Base-by-base conservation (phyloP, 1,140 invertebrate genomes). In the Chelonus insularis region DNA sequence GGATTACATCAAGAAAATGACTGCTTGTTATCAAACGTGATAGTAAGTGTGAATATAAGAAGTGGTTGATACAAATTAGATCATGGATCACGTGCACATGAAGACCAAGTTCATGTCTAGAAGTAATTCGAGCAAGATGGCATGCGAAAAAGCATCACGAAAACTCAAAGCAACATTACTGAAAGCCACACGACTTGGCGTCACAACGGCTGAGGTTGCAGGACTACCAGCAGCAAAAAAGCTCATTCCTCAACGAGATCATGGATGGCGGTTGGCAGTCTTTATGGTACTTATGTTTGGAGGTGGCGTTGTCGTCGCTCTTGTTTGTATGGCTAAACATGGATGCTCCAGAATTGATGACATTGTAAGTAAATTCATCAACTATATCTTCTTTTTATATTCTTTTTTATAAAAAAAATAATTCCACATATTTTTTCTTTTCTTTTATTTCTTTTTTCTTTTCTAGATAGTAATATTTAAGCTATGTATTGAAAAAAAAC, bases 331-430 rank as follows among this genome's bases (percentile, higher is more conserved):
- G 14, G 73, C 74, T 29, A 77, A 75, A 51, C 74, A 75, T 64
- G 78, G 78, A 29, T 81, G 79, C 66, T 75, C 77, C 18, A 74
- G 77, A 47, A 71, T 80, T 60, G 79, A 81, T 63, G 79, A 81
- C 18, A 81, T 81, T 45, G 79, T 81, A 63, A 80, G 79, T 81
- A 65, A 16, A 8, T 39, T 39, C 1, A 34, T 34, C n/a, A n/a
- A n/a, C n/a, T n/a, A n/a, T n/a, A n/a, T n/a, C n/a, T n/a, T n/a
- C n/a, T n/a, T n/a, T n/a, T n/a, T n/a, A n/a, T n/a, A n/a, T n/a
- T n/a, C n/a, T n/a, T n/a, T n/a, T n/a, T n/a, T n/a, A n/a, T n/a
- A 29, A 29, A 4, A 29, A 4, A 29, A 29, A 29, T 29, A 7
- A 29, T 29, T 3, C 3, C 25, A 29, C 3, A 4, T 7, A 29